phyloP scores from a whole-genome alignment of 2,797 vertebrate genomes.

The Acanthurus tractus region DNA sequence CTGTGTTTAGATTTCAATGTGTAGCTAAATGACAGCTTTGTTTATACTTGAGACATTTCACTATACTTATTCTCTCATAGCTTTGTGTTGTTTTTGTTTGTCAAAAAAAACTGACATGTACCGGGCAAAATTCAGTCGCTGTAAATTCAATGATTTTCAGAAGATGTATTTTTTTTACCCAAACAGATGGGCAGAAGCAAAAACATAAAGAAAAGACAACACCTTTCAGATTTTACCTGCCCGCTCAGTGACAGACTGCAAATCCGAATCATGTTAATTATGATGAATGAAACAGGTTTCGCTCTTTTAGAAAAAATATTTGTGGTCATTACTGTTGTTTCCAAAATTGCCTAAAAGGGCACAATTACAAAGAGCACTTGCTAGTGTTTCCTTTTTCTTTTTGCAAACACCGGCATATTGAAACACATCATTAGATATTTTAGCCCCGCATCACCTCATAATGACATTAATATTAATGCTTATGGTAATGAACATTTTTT shows the following conservation, averaged over 20 bases:
- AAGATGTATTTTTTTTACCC: slow-evolving; percentile 86
- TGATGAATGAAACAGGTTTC: slow-evolving; percentile 46
- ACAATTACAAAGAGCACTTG: slow-evolving; percentile 23
- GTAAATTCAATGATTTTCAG: slow-evolving; percentile 85
- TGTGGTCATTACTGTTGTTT: slow-evolving; percentile 14
- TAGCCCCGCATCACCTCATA: slow-evolving; percentile 70
- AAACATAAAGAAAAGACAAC: slow-evolving; percentile 52
- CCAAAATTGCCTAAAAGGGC: slow-evolving; percentile 18
- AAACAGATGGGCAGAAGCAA: slow-evolving; percentile 88
- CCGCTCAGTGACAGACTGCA: slow-evolving; percentile 53
- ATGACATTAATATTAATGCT: slow-evolving; percentile 86
- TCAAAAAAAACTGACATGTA: slow-evolving; percentile 29
- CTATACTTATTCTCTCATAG: slow-evolving; percentile 4
- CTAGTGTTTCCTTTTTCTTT: slow-evolving; percentile 27
- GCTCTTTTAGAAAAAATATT: slow-evolving; percentile 20
- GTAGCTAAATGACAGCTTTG: slow-evolving; percentile 13
- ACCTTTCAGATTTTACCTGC: slow-evolving; percentile 64
- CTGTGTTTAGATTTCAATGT: not conserved
- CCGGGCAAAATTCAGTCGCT: slow-evolving; percentile 46
- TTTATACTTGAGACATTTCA: slow-evolving; percentile 16
- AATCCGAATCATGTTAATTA: slow-evolving; percentile 39
- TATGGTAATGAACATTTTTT: slow-evolving; percentile 81
- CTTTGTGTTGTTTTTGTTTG: slow-evolving; percentile 61
- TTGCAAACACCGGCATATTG: slow-evolving; percentile 53
- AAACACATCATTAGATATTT: slow-evolving; percentile 68